A percentile compares a stretch with the other conserved stretches of the same genome.
These are phyloP conservation scores for Dromas ardeola DNA, from an alignment of 2,113 vertebrate species.

Conservation along the genomic window DNA sequence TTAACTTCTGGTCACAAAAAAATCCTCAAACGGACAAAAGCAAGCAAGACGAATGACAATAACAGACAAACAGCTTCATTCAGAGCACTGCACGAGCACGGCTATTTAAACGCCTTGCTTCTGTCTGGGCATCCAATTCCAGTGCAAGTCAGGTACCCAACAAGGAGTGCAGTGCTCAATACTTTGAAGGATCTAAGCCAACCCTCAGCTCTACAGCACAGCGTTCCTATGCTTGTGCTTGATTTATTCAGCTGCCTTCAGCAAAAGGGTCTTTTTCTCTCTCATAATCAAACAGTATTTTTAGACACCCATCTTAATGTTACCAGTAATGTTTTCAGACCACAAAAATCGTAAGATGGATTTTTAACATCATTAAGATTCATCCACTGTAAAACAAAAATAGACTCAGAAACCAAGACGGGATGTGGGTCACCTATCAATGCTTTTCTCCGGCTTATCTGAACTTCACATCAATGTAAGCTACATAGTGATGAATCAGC, in stretches of 20 bases:
- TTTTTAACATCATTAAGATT: conserved; percentile 11
- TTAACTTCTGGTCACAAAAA: neutral
- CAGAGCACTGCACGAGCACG: neutral
- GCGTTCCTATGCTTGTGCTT: neutral
- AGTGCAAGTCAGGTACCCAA: neutral
- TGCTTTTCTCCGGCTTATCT: neutral
- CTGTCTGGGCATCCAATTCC: neutral
- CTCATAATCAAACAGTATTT: neutral
- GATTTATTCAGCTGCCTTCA: neutral
- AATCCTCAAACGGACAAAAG: neutral
- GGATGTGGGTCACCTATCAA: neutral
- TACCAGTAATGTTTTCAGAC: neutral
- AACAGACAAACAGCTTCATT: neutral
- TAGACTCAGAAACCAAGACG: neutral
- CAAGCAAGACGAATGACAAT: neutral
- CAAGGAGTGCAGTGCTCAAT: neutral
- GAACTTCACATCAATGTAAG: neutral
- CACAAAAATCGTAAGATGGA: neutral
- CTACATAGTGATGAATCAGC: neutral
- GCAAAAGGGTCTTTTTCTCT: neutral
- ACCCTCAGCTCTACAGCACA: neutral
- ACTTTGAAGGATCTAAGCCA: neutral
- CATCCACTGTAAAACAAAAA: conserved; percentile 11
- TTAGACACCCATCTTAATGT: neutral
- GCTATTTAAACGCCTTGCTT: neutral